Conservation (phyloP, 1,140 invertebrate genomes). For the Drosophila pseudoananassae region DNA sequence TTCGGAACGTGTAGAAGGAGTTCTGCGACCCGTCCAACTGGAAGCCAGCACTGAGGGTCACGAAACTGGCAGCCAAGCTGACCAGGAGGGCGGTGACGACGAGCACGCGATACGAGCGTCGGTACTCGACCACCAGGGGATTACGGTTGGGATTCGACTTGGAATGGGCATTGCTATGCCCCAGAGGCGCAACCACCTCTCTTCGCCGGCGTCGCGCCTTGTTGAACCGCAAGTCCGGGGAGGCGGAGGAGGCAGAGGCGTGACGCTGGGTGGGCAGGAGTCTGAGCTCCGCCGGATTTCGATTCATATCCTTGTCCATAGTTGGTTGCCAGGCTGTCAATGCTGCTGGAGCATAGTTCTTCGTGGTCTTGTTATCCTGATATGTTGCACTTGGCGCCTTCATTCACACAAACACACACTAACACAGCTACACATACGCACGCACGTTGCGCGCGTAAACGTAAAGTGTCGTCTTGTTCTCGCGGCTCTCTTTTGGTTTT, state of each 20-base stretch:
- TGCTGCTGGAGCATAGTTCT: conserved; percentile 52
- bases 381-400: conserved; percentile 77
- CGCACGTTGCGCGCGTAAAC: conserved; percentile 79
- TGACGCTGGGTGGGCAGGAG: conserved; percentile 26
- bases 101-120: conserved; percentile 70
- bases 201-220: conserved; percentile 71
- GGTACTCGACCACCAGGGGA: conserved; percentile 54
- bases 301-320: conserved; percentile 46
- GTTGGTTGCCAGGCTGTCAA: conserved; percentile 54
- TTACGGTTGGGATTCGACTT: background rate
- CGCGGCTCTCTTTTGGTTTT: conserved; percentile 16
- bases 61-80: conserved; percentile 64
- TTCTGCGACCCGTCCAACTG: conserved; percentile 92
- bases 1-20: conserved; percentile 94
- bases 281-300: conserved; percentile 29
- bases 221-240: conserved; percentile 64
- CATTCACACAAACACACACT: conserved; percentile 64
- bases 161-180: conserved; percentile 11
- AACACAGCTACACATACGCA: conserved; percentile 36
- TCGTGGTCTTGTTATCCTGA: conserved; percentile 34
- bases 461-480: conserved; percentile 63
- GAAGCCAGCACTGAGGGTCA: conserved; percentile 85
- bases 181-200: conserved; percentile 9
- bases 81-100: conserved; percentile 68
- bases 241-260: conserved; percentile 41